A percentile compares a stretch with the other conserved stretches of the same genome.
phyloP scores from a whole-genome alignment of 2,888 invertebrate species.

The Ditula angustiorana region DNA sequence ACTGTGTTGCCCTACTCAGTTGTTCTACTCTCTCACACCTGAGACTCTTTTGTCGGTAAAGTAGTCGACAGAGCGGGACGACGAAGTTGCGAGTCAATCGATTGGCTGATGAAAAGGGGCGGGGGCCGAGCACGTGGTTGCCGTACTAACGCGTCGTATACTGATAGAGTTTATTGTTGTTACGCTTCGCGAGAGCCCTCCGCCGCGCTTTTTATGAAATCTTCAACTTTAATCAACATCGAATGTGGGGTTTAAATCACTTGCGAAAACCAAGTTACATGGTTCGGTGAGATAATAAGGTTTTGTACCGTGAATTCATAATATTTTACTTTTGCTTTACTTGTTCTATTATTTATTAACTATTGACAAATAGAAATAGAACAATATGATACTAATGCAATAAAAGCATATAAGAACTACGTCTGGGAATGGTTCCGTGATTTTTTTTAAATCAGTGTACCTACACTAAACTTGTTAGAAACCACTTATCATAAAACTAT shows the following conservation, averaged over 20 bases:
- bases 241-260: not conserved
- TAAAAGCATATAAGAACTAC: no score
- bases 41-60: conserved; percentile 71
- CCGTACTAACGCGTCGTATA: conserved; percentile 61
- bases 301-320: not conserved
- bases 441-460: no score
- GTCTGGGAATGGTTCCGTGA: no score
- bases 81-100: conserved; percentile 69
- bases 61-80: conserved; percentile 71
- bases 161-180: conserved; percentile 63
- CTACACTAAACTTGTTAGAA: no score
- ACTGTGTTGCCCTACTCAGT: conserved; percentile 58
- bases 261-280: not conserved
- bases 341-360: not conserved
- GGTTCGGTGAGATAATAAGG: not conserved
- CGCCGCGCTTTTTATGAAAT: conserved; percentile 56
- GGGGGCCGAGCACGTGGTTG: conserved; percentile 79
- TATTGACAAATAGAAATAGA: no score
- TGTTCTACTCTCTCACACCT: conserved; percentile 57
- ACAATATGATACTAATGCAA: no score
- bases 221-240: conserved; percentile 36
- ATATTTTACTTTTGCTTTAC: not conserved
- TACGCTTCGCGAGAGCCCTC: conserved; percentile 59
- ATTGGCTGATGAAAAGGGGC: conserved; percentile 79
- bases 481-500: not conserved